A percentile compares a stretch with the other conserved stretches of the same genome.
These are phyloP conservation scores for Arctocebus calabarensis DNA, from an alignment of 2,797 vertebrate genomes.

Conservation along the genomic window DNA sequence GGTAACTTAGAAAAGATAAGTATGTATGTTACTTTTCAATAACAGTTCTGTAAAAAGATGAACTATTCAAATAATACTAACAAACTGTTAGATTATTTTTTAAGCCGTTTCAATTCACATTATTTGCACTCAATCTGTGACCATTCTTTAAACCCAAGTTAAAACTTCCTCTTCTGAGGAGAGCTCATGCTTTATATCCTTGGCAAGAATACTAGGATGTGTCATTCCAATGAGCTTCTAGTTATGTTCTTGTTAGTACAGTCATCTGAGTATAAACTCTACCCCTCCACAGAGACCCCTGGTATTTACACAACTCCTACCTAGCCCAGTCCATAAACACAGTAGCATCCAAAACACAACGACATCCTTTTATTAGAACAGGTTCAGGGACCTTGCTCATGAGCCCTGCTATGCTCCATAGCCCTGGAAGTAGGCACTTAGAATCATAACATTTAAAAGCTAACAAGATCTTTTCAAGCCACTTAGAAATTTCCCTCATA, in stretches of 20 bases:
- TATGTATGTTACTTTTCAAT: conserved; percentile 29
- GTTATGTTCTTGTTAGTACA: neutral
- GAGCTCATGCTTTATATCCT: neutral
- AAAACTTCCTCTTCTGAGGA: neutral
- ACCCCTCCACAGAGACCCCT: neutral
- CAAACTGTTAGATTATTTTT: neutral
- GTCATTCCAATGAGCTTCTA: neutral
- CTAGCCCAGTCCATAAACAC: neutral
- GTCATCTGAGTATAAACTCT: neutral
- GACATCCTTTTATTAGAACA: neutral
- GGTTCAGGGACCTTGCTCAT: neutral
- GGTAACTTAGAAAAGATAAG: neutral
- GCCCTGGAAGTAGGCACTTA: neutral
- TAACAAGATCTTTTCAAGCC: conserved; percentile 25
- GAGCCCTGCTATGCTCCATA: neutral
- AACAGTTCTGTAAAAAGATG: conserved; percentile 23
- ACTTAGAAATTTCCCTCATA: conserved; percentile 50
- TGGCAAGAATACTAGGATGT: neutral
- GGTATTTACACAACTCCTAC: neutral
- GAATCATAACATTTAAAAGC: conserved; percentile 14
- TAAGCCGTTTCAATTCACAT: neutral
- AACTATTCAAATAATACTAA: conserved; percentile 33
- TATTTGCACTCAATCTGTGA: neutral
- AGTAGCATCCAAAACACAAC: neutral
- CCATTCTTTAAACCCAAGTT: neutral